Conservation (phyloP, 1,140 invertebrate genomes). For the Drosophila pectinifera region DNA sequence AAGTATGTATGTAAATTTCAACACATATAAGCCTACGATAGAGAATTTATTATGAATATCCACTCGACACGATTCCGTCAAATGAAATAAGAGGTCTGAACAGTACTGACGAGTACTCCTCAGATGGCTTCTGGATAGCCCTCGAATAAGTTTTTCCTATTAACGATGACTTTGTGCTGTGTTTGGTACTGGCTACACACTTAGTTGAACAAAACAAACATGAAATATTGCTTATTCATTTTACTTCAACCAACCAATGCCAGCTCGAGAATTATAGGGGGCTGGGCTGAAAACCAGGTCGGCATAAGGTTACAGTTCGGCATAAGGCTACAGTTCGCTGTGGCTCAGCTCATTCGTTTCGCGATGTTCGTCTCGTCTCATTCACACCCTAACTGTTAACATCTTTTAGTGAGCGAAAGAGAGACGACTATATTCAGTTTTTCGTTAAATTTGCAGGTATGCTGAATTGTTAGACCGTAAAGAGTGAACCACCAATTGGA, state of each 20-base stretch:
- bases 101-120: slow-evolving; percentile 85
- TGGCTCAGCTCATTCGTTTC: slow-evolving; percentile 29
- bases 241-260: slow-evolving; percentile 56
- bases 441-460: slow-evolving; percentile 8
- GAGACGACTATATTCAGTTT: slow-evolving; percentile 35
- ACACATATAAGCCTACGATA: slow-evolving; percentile 83
- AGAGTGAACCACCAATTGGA: slow-evolving; percentile 52
- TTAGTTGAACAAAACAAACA: slow-evolving; percentile 81
- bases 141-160: slow-evolving; percentile 85
- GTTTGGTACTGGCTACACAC: slow-evolving; percentile 79
- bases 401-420: slow-evolving; percentile 12
- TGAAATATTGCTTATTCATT: slow-evolving; percentile 81
- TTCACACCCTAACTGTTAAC: slow-evolving; percentile 8
- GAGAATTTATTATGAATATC: slow-evolving; percentile 85
- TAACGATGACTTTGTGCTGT: slow-evolving; percentile 81
- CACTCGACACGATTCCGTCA: slow-evolving; percentile 85
- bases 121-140: slow-evolving; percentile 85
- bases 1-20: slow-evolving; percentile 79
- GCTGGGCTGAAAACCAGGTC: slow-evolving; percentile 47
- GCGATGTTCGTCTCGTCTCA: slow-evolving; percentile 32
- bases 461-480: slow-evolving; percentile 20
- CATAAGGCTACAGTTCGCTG: slow-evolving; percentile 16
- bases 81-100: slow-evolving; percentile 86
- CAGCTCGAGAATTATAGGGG: slow-evolving; percentile 35
- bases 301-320: slow-evolving; percentile 10